Base-by-base conservation (phyloP, 2,888 invertebrate species). In the Macropis europaea region DNA sequence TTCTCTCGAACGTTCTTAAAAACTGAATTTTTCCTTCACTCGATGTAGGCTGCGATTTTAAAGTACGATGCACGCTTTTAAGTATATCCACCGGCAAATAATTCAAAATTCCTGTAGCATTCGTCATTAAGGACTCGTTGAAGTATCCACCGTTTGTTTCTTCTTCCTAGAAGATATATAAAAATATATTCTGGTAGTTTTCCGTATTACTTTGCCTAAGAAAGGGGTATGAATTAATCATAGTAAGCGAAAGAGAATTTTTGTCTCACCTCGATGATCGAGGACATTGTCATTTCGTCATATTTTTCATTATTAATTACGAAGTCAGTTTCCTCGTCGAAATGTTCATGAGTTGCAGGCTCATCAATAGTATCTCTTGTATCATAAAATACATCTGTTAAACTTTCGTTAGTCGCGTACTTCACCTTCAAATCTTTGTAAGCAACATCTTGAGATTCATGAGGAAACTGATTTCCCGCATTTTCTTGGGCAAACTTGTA, bases 1-100 rank as follows among this genome's bases (percentile, higher is more conserved):
- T 90, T 73, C 93, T 92, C 72, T 92, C 92, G 60, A 95, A 90
- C 15, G 91, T 88, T 75, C 91, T 91, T 59, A 95, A 90, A 83
- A 93, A 93, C 43, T 89, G 86, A 9, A 94, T 88, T 88, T 94
- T 94, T 53, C 92, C 92, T 43, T 83, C 75, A 0, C 82, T 53
- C 9, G 83, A 84, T 2, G 73, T 36, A 0, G 87, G 83, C n/a
- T 88, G 88, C 2, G 86, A 82, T 76, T 84, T 83, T 30, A 90
- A 73, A 52, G 78, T 89, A 22, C 69, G 75, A 62, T 90, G 90
- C 30, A 89, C 90, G 43, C 66, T 83, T 61, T 82, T 86, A n/a
- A 90, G 74, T 54, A 89, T 77, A 52, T 89, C 86, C 19, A 89
- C 66, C 40, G 89, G 86, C 17, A 90, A 71, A 57, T 86, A 88